phyloP scores from a whole-genome alignment of 2,888 invertebrate species.

The Dasypogon diadema region DNA sequence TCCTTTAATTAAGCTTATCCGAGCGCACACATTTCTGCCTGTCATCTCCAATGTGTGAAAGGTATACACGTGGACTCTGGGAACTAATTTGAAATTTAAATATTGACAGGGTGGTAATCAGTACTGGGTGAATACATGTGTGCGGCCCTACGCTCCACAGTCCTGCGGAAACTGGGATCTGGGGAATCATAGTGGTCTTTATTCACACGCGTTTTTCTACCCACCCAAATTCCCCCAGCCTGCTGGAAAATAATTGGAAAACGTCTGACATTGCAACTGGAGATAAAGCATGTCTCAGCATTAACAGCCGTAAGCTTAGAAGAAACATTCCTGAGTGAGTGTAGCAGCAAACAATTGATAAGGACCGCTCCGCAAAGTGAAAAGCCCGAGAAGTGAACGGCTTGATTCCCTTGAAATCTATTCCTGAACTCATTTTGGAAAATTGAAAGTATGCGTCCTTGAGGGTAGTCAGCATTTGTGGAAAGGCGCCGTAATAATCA shows the following conservation, averaged over 20 bases:
- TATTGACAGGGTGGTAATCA: slow-evolving; percentile 55
- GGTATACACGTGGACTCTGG: slow-evolving; percentile 50
- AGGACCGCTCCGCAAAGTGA: slow-evolving; percentile 22
- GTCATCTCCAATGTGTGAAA: slow-evolving; percentile 36
- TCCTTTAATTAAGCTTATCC: slow-evolving; percentile 50
- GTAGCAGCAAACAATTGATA: slow-evolving; percentile 54
- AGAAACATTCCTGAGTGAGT: slow-evolving; percentile 51
- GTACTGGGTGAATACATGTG: slow-evolving; percentile 25
- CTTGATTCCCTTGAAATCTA: slow-evolving; percentile 33
- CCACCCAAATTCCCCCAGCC: background rate
- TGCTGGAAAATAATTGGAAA: slow-evolving; percentile 55
- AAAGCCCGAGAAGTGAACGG: background rate
- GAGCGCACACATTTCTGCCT: slow-evolving; percentile 32
- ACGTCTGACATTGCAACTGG: slow-evolving; percentile 56
- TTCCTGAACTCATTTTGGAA: background rate
- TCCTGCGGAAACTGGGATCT: background rate
- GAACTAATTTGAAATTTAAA: slow-evolving; percentile 56
- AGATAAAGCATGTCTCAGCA: slow-evolving; percentile 57
- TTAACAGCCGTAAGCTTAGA: slow-evolving; percentile 50
- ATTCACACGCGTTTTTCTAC: slow-evolving; percentile 47
- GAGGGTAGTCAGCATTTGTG: too few species aligned
- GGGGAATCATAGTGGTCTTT: background rate
- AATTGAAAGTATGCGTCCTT: background rate
- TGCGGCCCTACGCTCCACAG: slow-evolving; percentile 24
- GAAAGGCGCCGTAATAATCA: too few species aligned